phyloP scores from a whole-genome alignment of 2,113 vertebrate species.

The Chloropsis cyanopogon region DNA sequence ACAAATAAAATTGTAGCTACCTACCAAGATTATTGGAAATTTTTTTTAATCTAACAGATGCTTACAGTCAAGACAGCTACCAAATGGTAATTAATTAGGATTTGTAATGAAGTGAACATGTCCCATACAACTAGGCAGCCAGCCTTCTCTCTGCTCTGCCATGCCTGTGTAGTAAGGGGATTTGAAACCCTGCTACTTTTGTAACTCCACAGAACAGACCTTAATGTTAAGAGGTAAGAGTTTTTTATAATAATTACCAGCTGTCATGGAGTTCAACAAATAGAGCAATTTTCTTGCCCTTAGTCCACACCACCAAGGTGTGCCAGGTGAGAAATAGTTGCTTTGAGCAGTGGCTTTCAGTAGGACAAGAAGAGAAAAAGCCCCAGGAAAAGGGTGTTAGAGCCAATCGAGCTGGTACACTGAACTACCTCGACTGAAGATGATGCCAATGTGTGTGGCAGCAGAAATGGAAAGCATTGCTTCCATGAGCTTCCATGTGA shows the following conservation, averaged over 20 bases:
- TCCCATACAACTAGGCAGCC: neutral
- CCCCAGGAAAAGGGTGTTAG: neutral
- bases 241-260: conserved; percentile 29
- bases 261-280: conserved; percentile 15
- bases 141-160: neutral
- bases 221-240: neutral
- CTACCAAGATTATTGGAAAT: neutral
- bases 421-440: neutral
- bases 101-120: conserved; percentile 13
- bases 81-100: conserved; percentile 55
- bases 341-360: neutral
- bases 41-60: conserved; percentile 13
- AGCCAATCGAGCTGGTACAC: neutral
- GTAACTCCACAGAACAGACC: neutral
- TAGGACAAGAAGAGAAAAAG: neutral
- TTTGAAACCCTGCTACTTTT: conserved; percentile 4
- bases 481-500: neutral
- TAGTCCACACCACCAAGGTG: neutral
- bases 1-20: neutral
- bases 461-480: neutral
- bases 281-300: conserved; percentile 11
- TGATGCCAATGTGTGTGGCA: neutral
- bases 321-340: neutral
- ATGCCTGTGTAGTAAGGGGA: neutral
- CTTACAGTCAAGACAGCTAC: neutral